Percentiles rank a stretch among this genome's conserved stretches.
phyloP scores from a whole-genome alignment of 2,797 vertebrate genomes.

The Botia kubotai region DNA sequence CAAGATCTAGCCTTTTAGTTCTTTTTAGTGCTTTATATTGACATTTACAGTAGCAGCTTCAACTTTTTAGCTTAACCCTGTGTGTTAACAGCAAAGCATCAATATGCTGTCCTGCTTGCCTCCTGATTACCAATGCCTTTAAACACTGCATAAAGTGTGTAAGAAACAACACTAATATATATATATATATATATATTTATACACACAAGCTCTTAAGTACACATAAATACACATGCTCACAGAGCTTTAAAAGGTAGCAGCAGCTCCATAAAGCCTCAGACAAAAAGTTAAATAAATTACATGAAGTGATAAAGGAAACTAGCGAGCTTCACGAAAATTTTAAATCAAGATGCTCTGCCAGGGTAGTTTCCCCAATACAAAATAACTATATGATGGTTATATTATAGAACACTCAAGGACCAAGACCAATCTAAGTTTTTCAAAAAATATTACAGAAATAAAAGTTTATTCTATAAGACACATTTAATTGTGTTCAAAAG shows the following conservation, averaged over 20 bases:
- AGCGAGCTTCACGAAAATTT: not conserved
- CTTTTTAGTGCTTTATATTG: not conserved
- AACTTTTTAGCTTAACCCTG: not conserved
- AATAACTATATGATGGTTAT: not conserved
- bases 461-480: not conserved
- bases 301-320: too few species aligned
- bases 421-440: not conserved
- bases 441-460: not conserved
- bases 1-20: not conserved
- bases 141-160: not conserved
- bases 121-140: conserved; percentile 39
- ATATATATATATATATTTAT: not conserved
- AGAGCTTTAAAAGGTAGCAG: conserved; percentile 36
- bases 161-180: not conserved
- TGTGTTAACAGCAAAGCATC: not conserved
- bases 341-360: not conserved
- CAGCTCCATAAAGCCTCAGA: not conserved
- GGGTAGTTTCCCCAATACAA: not conserved
- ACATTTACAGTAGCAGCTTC: not conserved
- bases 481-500: not conserved
- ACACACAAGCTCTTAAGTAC: not conserved
- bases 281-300: not conserved
- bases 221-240: conserved; percentile 21
- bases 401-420: not conserved
- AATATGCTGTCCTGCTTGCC: not conserved